Evolutionary conservation across 1,140 invertebrate genomes (phyloP).

Genomic region (Radopholus similis): DNA sequence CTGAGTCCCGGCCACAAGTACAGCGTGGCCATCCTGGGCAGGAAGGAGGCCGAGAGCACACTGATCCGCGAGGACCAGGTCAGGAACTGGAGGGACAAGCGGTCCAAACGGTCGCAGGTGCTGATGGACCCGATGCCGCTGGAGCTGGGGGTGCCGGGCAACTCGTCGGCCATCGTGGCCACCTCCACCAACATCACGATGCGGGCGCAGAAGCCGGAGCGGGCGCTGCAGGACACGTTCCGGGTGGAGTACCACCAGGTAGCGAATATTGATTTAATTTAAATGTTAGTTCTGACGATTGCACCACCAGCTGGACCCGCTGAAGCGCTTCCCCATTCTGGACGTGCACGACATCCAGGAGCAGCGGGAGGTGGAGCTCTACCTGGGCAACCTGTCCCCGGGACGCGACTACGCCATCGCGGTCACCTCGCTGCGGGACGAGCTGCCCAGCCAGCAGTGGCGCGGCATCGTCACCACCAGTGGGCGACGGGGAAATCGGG

Average conservation of each 20-base stretch:
- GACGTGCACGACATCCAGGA: constrained; percentile 56
- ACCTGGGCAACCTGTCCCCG: constrained; percentile 54
- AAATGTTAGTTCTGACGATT: constrained; percentile 19
- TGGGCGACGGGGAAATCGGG: too few species aligned
- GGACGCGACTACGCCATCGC: constrained; percentile 51
- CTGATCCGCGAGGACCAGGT: constrained; percentile 53
- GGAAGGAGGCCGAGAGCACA: constrained; percentile 40
- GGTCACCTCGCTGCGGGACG: constrained; percentile 47
- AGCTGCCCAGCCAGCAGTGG: constrained; percentile 50
- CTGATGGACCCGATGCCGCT: constrained; percentile 52
- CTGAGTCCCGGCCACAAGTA: constrained; percentile 54
- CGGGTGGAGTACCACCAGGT: constrained; percentile 36
- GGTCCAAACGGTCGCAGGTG: constrained; percentile 6
- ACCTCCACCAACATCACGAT: constrained; percentile 48
- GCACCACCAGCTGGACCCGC: constrained; percentile 50
- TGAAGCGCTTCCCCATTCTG: constrained; percentile 53
- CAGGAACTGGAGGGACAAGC: background rate
- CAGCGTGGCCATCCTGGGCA: constrained; percentile 46
- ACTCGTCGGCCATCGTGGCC: constrained; percentile 29
- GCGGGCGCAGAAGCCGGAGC: constrained; percentile 41
- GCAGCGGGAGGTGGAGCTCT: constrained; percentile 53
- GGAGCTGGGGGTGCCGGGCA: constrained; percentile 32
- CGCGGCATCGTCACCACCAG: constrained; percentile 51
- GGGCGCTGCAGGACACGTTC: constrained; percentile 48
- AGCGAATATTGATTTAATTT: background rate